Evolutionary conservation across 1,140 invertebrate genomes (phyloP).

Genomic region (Bombus superbus): DNA sequence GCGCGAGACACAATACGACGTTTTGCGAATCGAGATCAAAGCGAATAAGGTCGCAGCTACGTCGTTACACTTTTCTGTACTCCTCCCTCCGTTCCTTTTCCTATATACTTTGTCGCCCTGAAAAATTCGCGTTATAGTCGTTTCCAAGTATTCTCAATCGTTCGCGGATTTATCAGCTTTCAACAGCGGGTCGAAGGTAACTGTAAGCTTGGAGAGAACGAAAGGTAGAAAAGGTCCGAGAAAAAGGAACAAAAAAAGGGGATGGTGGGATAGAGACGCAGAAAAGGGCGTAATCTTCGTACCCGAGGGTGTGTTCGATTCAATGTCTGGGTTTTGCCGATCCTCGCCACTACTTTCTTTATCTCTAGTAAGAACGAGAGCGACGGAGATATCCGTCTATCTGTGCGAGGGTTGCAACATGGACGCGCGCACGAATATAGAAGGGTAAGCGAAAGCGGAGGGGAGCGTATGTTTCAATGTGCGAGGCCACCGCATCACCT

Average conservation of each 20-base stretch:
- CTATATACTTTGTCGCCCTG: no score
- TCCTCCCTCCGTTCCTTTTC: no score
- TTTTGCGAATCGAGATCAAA: background rate
- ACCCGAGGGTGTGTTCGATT: conserved; percentile 53
- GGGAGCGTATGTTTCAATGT: background rate
- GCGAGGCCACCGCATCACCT: background rate
- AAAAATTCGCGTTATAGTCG: conserved; percentile 13
- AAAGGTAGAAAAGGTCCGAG: background rate
- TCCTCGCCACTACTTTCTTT: background rate
- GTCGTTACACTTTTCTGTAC: no score
- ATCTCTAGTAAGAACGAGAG: conserved; percentile 5
- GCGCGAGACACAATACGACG: no score
- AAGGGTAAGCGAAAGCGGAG: background rate
- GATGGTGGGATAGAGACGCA: background rate
- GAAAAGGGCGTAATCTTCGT: conserved; percentile 55
- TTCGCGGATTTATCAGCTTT: conserved; percentile 51
- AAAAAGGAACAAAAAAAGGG: conserved; percentile 18
- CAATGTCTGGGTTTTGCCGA: conserved; percentile 1
- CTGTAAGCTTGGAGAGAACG: background rate
- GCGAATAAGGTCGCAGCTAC: background rate
- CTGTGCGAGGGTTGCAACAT: background rate
- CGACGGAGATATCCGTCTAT: background rate
- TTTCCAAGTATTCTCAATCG: conserved; percentile 5
- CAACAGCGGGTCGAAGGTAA: background rate
- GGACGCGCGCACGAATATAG: background rate